Evolutionary conservation across 2,797 vertebrate species (phyloP).

Genomic region (Sylvia borin): DNA sequence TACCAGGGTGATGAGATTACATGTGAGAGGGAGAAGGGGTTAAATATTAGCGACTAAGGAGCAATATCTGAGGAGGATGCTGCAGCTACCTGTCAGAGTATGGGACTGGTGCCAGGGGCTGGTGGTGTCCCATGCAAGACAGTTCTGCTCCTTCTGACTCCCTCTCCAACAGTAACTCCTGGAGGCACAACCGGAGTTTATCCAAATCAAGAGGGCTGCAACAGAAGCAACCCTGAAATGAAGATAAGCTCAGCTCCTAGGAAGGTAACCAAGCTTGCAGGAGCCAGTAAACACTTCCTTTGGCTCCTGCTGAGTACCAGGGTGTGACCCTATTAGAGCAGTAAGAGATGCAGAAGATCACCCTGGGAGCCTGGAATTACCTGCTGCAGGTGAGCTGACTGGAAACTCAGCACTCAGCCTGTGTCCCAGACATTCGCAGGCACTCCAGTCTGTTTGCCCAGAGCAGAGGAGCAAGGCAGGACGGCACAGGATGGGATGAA

Average conservation of each 20-base stretch:
- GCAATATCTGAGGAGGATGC: neutral
- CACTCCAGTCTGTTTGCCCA: neutral
- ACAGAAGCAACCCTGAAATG: neutral
- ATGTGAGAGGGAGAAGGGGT: neutral
- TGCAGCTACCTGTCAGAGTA: neutral
- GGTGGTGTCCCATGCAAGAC: neutral
- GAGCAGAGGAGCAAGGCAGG: neutral
- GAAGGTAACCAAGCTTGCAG: neutral
- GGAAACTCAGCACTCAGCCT: neutral
- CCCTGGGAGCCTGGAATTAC: neutral
- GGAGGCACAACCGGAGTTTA: neutral
- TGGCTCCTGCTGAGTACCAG: neutral
- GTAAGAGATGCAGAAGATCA: neutral
- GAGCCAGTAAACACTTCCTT: neutral
- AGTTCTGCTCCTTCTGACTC: neutral
- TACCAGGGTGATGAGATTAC: neutral
- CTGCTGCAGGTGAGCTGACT: neutral
- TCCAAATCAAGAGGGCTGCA: neutral
- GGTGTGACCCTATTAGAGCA: neutral
- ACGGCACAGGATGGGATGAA: rapidly evolving
- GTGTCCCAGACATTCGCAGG: neutral
- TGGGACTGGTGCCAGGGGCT: rapidly evolving
- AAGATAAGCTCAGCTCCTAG: neutral
- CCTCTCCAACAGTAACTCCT: neutral
- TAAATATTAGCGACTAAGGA: neutral